Percentiles rank a stretch among this genome's conserved stretches.
These are phyloP conservation scores for Parauchenoglanis ngamensis DNA, from an alignment of 2,797 vertebrate genomes.

Conservation along the genomic window DNA sequence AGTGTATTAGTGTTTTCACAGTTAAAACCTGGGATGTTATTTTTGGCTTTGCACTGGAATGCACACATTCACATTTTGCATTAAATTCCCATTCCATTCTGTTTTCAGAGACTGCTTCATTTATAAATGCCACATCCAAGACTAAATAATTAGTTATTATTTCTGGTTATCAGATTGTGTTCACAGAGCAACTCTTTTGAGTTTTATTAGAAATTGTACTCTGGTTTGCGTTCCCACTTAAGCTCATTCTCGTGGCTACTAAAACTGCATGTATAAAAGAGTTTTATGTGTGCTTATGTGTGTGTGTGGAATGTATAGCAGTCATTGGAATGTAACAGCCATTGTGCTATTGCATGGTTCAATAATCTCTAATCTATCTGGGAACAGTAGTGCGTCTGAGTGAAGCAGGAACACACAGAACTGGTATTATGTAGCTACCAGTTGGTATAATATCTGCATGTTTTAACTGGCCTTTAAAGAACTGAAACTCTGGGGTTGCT, in stretches of 20 bases:
- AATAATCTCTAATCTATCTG: not conserved
- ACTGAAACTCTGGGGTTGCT: constrained; percentile 24
- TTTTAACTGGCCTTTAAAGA: constrained; percentile 37
- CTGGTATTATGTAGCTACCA: constrained; percentile 21
- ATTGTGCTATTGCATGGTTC: constrained; percentile 16
- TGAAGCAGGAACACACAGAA: not conserved
- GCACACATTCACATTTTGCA: not conserved
- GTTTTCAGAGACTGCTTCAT: not conserved
- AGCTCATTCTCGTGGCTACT: not conserved
- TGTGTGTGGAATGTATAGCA: too few relatives aligned
- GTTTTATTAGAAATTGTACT: not conserved
- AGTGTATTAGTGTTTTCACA: not conserved
- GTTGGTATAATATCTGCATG: constrained; percentile 4
- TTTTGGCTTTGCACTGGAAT: not conserved
- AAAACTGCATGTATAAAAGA: not conserved
- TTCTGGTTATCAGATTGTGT: not conserved
- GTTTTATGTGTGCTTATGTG: not conserved
- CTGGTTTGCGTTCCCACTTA: not conserved
- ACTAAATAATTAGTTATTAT: too few relatives aligned
- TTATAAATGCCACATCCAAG: not conserved
- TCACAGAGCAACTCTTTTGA: not conserved
- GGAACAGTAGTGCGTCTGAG: constrained; percentile 16
- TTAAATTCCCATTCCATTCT: not conserved
- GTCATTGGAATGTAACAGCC: not conserved
- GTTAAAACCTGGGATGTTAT: not conserved